Percentiles rank a stretch among this genome's conserved stretches.
Evolutionary conservation across 2,888 invertebrate genomes (phyloP).

Genomic region (Toxonevra muliebris): DNA sequence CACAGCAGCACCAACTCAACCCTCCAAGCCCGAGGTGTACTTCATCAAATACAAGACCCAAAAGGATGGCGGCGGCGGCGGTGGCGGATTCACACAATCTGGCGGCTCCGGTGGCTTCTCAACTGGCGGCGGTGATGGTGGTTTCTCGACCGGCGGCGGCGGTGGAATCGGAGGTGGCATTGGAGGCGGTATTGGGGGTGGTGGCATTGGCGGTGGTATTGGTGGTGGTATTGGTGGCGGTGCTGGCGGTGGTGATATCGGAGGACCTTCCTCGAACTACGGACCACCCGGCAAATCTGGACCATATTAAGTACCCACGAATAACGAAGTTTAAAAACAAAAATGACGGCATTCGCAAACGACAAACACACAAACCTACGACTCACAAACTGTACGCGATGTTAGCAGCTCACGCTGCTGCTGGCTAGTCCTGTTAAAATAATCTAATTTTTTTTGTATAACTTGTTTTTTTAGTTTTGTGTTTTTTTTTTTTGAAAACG

Average conservation of each 20-base stretch:
- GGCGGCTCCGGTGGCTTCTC: slow-evolving; percentile 48
- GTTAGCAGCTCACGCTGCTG: slow-evolving; percentile 53
- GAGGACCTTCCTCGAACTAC: slow-evolving; percentile 68
- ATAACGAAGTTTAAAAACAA: neutral
- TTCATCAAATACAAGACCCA: slow-evolving; percentile 73
- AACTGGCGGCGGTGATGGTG: slow-evolving; percentile 42
- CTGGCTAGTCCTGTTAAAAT: slow-evolving; percentile 56
- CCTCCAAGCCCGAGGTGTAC: slow-evolving; percentile 89
- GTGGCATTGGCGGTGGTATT: slow-evolving; percentile 55
- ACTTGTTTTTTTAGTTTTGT: slow-evolving; percentile 20
- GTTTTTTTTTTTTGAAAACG: slow-evolving; percentile 10
- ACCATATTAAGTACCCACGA: slow-evolving; percentile 67
- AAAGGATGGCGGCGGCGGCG: slow-evolving; percentile 56
- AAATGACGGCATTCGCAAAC: slow-evolving; percentile 13
- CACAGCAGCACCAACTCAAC: slow-evolving; percentile 80
- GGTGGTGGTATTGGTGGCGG: slow-evolving; percentile 54
- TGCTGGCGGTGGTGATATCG: slow-evolving; percentile 51
- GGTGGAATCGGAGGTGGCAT: slow-evolving; percentile 52
- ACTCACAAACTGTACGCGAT: slow-evolving; percentile 32
- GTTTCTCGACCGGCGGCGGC: slow-evolving; percentile 40
- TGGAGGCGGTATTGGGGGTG: slow-evolving; percentile 51
- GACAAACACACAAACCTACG: slow-evolving; percentile 28
- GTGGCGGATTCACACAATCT: slow-evolving; percentile 45
- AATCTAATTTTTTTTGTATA: slow-evolving; percentile 16
- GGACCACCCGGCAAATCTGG: slow-evolving; percentile 78